Evolutionary conservation across 2,888 invertebrate species (phyloP), one percentile per base, ranked within the genome.

Genomic region (Dynastes hyllus): DNA sequence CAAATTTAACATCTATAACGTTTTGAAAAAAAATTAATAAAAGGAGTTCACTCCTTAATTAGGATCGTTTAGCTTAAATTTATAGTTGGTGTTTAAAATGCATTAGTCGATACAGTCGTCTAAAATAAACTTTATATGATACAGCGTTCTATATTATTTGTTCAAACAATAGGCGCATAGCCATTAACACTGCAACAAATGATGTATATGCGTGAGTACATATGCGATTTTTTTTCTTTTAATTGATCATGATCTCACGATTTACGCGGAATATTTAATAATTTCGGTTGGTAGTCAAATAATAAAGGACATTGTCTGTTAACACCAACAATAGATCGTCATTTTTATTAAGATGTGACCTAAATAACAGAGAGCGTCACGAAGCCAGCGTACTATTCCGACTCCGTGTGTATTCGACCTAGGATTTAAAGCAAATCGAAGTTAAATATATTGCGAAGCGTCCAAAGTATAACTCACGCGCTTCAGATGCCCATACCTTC

Each of bases 341-440:
- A 13, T 63, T 63, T 63, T 63, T 63, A 63, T 63, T 63, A 63
- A 63, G 63, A 63, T 63, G 55, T 58, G 63, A 63, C 63, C 63
- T 29, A 63, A 29, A 63, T 63, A 63, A 13, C 29, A 1, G 27
- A 63, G 63, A 63, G 63, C 29, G 29, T 27, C 63, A 29, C 63
- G 63, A 32, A 63, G 63, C 63, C 63, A 29, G 13, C 63, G 0
- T 11, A 63, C 22, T 22, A 58, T 9, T 58, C 22, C 9, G 55
- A 58, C 55, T 63, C 29, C 11, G 22, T 29, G 32, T 32, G 32
- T n/a, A 29, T 27, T 22, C 69, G 50, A 73, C 40, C 40, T 22
- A 73, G 73, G 73, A 73, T 73, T 73, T 73, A 73, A 73, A 37
- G 73, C 73, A 58, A 73, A 73, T 73, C 73, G 73, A 73, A 73